Evolutionary conservation across 2,888 invertebrate genomes (phyloP).

Genomic region (Thyatira batis): DNA sequence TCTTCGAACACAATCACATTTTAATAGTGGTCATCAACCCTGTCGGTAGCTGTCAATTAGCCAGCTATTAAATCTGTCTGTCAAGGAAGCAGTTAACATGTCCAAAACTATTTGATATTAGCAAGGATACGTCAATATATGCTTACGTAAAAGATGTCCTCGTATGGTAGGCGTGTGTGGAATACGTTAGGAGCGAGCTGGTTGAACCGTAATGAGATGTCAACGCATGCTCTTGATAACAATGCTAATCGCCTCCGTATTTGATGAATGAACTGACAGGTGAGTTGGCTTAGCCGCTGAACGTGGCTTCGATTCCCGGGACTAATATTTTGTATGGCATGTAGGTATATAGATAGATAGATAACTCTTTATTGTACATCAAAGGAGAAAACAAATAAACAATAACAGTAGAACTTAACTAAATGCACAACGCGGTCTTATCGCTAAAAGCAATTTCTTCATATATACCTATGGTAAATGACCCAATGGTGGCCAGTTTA

Average conservation of each 20-base stretch:
- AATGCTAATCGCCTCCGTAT: conserved; percentile 1
- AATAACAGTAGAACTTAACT: too few relatives aligned
- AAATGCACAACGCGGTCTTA: too few relatives aligned
- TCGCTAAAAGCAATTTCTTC: too few relatives aligned
- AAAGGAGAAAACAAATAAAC: too few relatives aligned
- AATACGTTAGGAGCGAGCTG: not conserved
- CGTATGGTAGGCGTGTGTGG: not conserved
- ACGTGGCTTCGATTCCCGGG: not conserved
- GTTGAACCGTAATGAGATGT: conserved; percentile 2
- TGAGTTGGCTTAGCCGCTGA: not conserved
- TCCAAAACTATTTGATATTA: conserved; percentile 38
- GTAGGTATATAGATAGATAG: too few relatives aligned
- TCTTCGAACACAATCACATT: not conserved
- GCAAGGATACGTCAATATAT: conserved; percentile 51
- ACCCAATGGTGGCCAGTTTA: too few relatives aligned
- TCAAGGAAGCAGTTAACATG: conserved; percentile 50
- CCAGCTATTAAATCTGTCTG: conserved; percentile 33
- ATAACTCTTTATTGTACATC: too few relatives aligned
- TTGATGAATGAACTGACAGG: not conserved
- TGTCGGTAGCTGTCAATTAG: conserved; percentile 29
- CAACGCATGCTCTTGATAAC: conserved; percentile 3
- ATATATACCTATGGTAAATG: too few relatives aligned
- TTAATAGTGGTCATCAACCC: not conserved
- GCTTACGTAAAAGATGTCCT: conserved; percentile 6
- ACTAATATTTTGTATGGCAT: not conserved